phyloP scores from a whole-genome alignment of 2,113 vertebrate genomes.

The Myotis lucifugus region DNA sequence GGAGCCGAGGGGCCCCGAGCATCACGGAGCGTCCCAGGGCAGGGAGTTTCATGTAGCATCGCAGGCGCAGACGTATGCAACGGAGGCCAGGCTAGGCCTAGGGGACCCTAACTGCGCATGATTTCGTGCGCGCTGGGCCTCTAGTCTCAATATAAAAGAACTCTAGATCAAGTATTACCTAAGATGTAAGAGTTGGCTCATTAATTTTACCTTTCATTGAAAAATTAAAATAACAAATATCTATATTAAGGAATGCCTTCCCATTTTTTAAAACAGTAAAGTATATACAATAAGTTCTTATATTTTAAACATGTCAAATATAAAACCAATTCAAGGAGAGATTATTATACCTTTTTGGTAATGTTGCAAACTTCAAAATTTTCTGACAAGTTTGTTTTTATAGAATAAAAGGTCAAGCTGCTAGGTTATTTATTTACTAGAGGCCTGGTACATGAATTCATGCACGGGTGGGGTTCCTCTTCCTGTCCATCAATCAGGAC shows the following conservation, averaged over 20 bases:
- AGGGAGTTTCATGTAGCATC: no score
- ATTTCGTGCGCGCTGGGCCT: no score
- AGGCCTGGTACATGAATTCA: no score
- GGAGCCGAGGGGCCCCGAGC: no score
- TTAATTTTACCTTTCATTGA: slow-evolving; percentile 57
- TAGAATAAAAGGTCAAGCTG: background rate
- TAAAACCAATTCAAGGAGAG: slow-evolving; percentile 34
- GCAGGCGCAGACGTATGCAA: no score
- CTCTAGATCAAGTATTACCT: background rate
- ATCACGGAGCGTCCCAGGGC: no score
- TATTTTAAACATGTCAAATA: slow-evolving; percentile 44
- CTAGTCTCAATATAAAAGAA: background rate
- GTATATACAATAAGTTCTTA: background rate
- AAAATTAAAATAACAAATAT: slow-evolving; percentile 41
- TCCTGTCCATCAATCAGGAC: no score
- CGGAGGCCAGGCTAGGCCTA: no score
- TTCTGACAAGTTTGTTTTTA: slow-evolving; percentile 59
- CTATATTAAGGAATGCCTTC: background rate
- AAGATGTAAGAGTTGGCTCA: background rate
- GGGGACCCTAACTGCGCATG: no score
- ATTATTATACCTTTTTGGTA: slow-evolving; percentile 29
- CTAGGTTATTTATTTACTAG: background rate
- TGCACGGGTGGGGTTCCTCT: no score
- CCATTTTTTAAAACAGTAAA: slow-evolving; percentile 24
- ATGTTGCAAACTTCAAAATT: slow-evolving; percentile 34